Base-by-base conservation (phyloP, 2,113 vertebrate genomes). In the Notarius quadriscutis region DNA sequence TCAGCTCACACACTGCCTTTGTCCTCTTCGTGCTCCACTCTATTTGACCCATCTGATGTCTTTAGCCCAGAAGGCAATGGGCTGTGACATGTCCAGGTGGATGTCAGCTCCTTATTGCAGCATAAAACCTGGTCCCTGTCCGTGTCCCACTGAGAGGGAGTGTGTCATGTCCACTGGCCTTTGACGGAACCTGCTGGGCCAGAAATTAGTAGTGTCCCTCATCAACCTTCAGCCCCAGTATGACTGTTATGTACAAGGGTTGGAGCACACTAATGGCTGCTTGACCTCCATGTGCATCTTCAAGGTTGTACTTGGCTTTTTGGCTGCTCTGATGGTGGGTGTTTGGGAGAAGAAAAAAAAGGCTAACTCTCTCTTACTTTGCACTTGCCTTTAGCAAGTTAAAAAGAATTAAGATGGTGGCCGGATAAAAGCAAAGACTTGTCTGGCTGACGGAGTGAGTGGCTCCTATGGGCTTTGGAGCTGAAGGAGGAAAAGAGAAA, bases 101-200 rank as follows among this genome's bases (percentile, higher is more conserved):
- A 69, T 75, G 83, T 92, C 82, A 85, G 84, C 78, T 41, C 83
- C 83, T 89, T 87, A 87, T 84, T 88, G 87, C 63, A 30, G 14
- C 81, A 75, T 77, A 65, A 75, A 90, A 86, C 53, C 84, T 77
- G 85, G 86, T 84, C 84, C 74, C 90, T 90, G 89, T 91, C 91
- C 5, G 51, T 81, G 10, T 72, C 91, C 91, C 50, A 83, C 91
- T 90, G 91, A 65, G 90, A 77, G 50, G 50, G 84, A 81, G 53
- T 83, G 22, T 90, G 80, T 88, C 87, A 71, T 74, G 67, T 87
- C 63, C 87, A 69, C 71, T 55, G 25, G 81, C 88, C 83, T 83
- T 86, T 90, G 89, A 89, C 86, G 90, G 86, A 83, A 57, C 90
- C 91, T 74, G 84, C 91, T 89, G 87, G 17, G 86, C 87, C 85